Base-by-base conservation (phyloP, 2,888 invertebrate genomes). In the Parnassius apollo region DNA sequence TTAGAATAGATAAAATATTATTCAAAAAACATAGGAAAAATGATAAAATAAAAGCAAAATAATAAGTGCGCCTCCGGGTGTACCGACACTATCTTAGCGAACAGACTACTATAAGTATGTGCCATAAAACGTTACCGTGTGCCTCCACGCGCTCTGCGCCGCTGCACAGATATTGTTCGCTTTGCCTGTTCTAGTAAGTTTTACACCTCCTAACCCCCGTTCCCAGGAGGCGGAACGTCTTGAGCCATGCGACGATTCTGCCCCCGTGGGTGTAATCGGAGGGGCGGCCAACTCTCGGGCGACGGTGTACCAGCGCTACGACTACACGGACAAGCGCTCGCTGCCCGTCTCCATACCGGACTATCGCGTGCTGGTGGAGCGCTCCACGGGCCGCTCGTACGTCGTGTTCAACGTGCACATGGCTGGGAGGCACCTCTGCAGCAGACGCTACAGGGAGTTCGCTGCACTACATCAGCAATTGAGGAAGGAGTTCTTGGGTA, bases 341-440 rank as follows among this genome's bases (percentile, higher is more conserved):
- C 86, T 96, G 74, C 96, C 96, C 42, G 96, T 96, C 66, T 96
- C 96, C 81, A 96, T 99, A 76, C 99, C 99, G 48, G 98, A 99
- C 92, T 99, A 98, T 87, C 96, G 98, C 76, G 95, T 96, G 67
- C 94, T 97, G 67, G 88, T 89, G 89, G 97, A 97, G 81, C 93
- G 96, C 71, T 95, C 94, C 79, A 96, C 95, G 71, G 97, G 97
- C 59, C 97, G 99, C 75, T 95, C 97, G 72, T 99, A 95, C 91
- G 98, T 98, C 72, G 98, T 95, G 10, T 99, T 97, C 91, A 99
- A 99, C 83, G 98, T 99, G 68, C 98, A 99, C 87, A 99, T 99
- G 99, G 99, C 99, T 8, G 99, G 99, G 0, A 92, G 99, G 46
- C 99, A 99, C 83, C 92, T 99, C 60, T 99, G 99, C 88, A 99